Base-by-base conservation (phyloP, 2,888 invertebrate species). In the Merodon equestris region DNA sequence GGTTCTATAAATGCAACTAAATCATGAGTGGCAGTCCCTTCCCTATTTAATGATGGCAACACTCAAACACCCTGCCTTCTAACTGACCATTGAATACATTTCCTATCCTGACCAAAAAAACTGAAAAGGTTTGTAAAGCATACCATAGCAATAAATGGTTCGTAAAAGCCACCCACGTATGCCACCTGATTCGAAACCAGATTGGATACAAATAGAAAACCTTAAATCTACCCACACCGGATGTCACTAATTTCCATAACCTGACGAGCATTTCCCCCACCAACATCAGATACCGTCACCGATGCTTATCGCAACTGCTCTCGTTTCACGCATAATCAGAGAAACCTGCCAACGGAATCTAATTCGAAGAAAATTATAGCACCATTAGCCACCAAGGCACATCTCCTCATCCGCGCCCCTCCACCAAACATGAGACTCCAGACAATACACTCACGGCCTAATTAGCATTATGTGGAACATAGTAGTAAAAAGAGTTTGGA, bases 361-460 rank as follows among this genome's bases (percentile, higher is more conserved):
- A 68, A 64, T 68, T 74, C 79, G 71, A 79, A 56, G 74, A 64
- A 79, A 79, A 68, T 79, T 74, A 79, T 74, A 64, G 79, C 79
- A 74, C 79, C 79, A 73, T 79, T 74, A 38, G 44, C 56, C 27
- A 13, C 7, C 51, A 13, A 42, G n/a, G n/a, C n/a, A 14, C 19
- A 57, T 14, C 38, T 34, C 53, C 42, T 27, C 44, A 51, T 0
- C n/a, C 48, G 12, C 12, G 7, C 12, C 13, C 7, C 42, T 51
- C 44, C 27, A 27, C 44, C 27, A 27, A 4, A 27, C 27, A 27
- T 27, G 7, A 7, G 7, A 27, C 7, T 27, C 27, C 2, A 27
- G 7, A 27, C 27, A 27, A 27, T 56, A 44, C 63, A 68, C 48
- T 42, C 74, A 74, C 79, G 67, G 68, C 60, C 79, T 79, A 74